phyloP scores from a whole-genome alignment of 1,140 invertebrate genomes.

The Cotesia typhae region DNA sequence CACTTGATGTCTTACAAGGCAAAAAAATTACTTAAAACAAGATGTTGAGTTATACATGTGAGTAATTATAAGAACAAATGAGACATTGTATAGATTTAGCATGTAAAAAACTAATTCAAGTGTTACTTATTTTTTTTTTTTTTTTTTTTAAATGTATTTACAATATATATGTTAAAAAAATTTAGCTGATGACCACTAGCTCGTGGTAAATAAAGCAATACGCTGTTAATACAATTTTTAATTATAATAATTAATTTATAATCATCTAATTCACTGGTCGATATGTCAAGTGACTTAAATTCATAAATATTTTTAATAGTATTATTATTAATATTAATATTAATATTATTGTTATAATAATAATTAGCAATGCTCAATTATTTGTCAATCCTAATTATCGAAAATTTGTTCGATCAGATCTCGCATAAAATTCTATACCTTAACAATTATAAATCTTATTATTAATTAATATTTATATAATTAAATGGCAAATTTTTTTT shows the following conservation, averaged over 20 bases:
- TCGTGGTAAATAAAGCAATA: too few relatives aligned
- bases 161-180: too few relatives aligned
- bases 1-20: constrained; percentile 20
- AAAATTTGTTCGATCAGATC: constrained; percentile 35
- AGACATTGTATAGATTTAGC: neutral
- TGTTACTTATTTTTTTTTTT: neutral
- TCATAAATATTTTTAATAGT: neutral
- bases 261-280: constrained; percentile 12
- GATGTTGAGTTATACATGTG: neutral
- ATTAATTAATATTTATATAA: constrained; percentile 41
- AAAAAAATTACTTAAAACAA: neutral
- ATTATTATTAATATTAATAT: too few relatives aligned
- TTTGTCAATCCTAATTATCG: constrained; percentile 1
- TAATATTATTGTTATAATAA: neutral
- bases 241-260: too few relatives aligned
- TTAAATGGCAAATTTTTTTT: neutral
- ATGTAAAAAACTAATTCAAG: neutral
- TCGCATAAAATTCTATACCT: constrained; percentile 26
- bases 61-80: constrained; percentile 23
- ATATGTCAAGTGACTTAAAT: constrained; percentile 35
- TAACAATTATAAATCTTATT: constrained; percentile 14
- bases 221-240: too few relatives aligned
- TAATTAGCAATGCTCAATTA: constrained; percentile 20
- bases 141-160: too few relatives aligned
- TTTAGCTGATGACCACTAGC: too few relatives aligned